phyloP scores from a whole-genome alignment of 2,113 vertebrate species.

The Microtus richardsoni region DNA sequence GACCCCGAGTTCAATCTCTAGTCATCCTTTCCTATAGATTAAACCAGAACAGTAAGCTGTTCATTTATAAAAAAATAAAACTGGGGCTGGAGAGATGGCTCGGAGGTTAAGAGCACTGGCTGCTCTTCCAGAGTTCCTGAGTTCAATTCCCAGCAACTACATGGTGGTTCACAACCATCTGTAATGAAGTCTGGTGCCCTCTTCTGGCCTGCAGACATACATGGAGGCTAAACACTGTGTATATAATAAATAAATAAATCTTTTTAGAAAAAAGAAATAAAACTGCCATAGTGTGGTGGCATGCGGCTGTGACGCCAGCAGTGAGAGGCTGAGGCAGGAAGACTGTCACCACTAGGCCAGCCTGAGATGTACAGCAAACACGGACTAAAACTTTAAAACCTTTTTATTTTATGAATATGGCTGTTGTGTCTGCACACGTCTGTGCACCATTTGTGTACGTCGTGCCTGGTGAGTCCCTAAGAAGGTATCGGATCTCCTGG shows the following conservation, averaged over 20 bases:
- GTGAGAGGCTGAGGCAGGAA: neutral
- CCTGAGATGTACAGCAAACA: neutral
- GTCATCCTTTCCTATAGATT: neutral
- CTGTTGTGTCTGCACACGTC: neutral
- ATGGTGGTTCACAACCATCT: no score
- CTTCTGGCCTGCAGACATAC: no score
- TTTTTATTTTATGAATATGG: no score
- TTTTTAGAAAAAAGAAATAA: no score
- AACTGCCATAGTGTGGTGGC: neutral
- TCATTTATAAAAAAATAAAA: neutral
- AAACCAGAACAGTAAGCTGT: slow-evolving; percentile 42
- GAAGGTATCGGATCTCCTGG: neutral
- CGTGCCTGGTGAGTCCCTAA: neutral
- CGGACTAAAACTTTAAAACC: neutral
- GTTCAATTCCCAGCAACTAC: no score
- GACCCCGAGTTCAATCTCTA: neutral
- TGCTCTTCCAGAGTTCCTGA: no score
- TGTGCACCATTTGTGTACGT: neutral
- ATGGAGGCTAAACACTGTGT: no score
- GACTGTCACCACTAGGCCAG: neutral
- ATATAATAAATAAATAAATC: no score
- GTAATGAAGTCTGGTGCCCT: no score
- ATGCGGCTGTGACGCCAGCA: neutral
- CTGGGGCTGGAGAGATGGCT: no score
- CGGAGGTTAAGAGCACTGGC: no score